These are phyloP conservation scores for Acronicta psi DNA, from an alignment of 2,888 invertebrate genomes.

Conservation along the genomic window DNA sequence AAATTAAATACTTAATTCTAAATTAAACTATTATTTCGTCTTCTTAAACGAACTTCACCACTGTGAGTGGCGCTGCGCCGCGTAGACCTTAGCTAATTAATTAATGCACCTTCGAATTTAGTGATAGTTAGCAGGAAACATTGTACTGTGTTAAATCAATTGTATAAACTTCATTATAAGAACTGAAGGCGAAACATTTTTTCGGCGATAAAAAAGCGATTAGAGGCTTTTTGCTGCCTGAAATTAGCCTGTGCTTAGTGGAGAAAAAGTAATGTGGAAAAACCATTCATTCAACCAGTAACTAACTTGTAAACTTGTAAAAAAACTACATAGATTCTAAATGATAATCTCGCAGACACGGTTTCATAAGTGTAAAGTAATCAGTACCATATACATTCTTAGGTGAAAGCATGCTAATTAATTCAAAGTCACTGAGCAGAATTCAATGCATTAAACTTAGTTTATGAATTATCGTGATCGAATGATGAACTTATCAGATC, in stretches of 20 bases:
- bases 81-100: conserved; percentile 11
- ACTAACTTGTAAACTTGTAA: no score
- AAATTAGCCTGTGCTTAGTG: conserved; percentile 31
- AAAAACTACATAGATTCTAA: no score
- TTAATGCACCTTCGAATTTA: conserved; percentile 22
- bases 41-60: conserved; percentile 1
- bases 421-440: not conserved
- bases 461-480: conserved; percentile 30
- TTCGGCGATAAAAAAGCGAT: conserved; percentile 38
- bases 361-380: no score
- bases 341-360: not conserved
- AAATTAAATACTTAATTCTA: not conserved
- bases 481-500: conserved; percentile 34
- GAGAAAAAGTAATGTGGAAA: conserved; percentile 38
- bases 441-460: conserved; percentile 24
- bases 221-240: conserved; percentile 31
- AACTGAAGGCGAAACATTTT: conserved; percentile 38
- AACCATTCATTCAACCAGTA: conserved; percentile 31
- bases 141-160: conserved; percentile 41
- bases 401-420: not conserved
- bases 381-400: not conserved
- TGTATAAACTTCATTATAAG: conserved; percentile 40
- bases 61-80: not conserved
- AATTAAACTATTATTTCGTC: not conserved
- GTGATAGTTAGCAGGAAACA: conserved; percentile 27